Percentiles rank a stretch among this genome's conserved stretches.
phyloP scores from a whole-genome alignment of 2,797 vertebrate species.

The Scomberomorus guttatus region DNA sequence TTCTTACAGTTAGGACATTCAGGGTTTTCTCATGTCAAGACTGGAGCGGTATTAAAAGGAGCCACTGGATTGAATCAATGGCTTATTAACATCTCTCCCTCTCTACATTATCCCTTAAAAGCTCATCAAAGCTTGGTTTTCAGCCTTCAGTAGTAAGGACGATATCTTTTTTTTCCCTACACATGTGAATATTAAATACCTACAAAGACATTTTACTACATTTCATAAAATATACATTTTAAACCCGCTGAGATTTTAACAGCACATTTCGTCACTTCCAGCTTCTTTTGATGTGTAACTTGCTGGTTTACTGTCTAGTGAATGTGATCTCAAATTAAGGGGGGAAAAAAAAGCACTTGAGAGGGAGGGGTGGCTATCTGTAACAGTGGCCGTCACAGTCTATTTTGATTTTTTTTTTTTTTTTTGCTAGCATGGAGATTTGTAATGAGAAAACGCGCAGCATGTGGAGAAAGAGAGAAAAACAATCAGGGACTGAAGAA shows the following conservation, averaged over 20 bases:
- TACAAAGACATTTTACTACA: background rate
- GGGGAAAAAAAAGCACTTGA: background rate
- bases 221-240: background rate
- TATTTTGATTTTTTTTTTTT: conserved; percentile 17
- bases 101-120: conserved; percentile 44
- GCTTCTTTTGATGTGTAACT: conserved; percentile 29
- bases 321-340: background rate
- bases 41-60: conserved; percentile 45
- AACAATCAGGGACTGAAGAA: conserved; percentile 10
- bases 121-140: conserved; percentile 43
- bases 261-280: conserved; percentile 1
- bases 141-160: conserved; percentile 25
- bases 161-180: conserved; percentile 8
- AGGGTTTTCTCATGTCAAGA: conserved; percentile 24
- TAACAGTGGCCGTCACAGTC: conserved; percentile 11
- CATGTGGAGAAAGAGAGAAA: conserved; percentile 8
- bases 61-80: conserved; percentile 58
- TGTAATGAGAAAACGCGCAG: conserved; percentile 40
- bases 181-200: conserved; percentile 45
- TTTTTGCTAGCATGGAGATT: conserved; percentile 6
- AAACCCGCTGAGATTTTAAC: conserved; percentile 3
- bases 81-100: conserved; percentile 49
- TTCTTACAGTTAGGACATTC: conserved; percentile 24
- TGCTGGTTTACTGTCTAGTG: conserved; percentile 18
- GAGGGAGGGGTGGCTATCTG: conserved; percentile 1